Percentiles rank a stretch among this genome's conserved stretches.
These are phyloP conservation scores for Lagopus muta DNA, from an alignment of 2,113 vertebrate genomes.

Conservation along the genomic window DNA sequence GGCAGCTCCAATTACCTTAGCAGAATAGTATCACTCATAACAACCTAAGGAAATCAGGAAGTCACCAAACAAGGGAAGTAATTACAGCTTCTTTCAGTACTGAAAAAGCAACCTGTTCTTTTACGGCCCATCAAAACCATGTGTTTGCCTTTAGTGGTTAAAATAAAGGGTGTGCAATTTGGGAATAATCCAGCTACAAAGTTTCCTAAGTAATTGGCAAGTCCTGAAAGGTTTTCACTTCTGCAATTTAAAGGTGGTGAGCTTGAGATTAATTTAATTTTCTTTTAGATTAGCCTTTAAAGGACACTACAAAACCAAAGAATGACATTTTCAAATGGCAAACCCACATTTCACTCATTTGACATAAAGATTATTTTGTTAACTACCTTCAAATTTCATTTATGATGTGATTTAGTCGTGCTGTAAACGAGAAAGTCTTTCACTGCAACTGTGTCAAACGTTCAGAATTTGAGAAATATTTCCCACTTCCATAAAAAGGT, in stretches of 20 bases:
- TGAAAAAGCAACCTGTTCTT: slow-evolving; percentile 70
- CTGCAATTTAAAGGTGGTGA: slow-evolving; percentile 49
- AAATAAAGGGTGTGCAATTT: slow-evolving; percentile 68
- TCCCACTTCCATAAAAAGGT: not conserved
- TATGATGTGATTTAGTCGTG: not conserved
- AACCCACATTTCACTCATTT: not conserved
- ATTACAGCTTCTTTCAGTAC: slow-evolving; percentile 67
- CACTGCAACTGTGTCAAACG: not conserved
- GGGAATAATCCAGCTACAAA: slow-evolving; percentile 68
- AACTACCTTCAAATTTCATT: slow-evolving; percentile 28
- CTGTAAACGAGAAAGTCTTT: not conserved
- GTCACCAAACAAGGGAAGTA: slow-evolving; percentile 71
- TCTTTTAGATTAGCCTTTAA: slow-evolving; percentile 51
- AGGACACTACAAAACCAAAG: slow-evolving; percentile 28
- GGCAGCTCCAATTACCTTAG: slow-evolving; percentile 64
- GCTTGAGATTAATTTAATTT: slow-evolving; percentile 62
- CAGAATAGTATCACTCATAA: slow-evolving; percentile 56
- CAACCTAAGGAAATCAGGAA: slow-evolving; percentile 69
- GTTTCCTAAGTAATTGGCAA: slow-evolving; percentile 70
- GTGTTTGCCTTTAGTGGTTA: slow-evolving; percentile 71
- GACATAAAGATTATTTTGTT: slow-evolving; percentile 11
- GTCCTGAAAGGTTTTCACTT: slow-evolving; percentile 52
- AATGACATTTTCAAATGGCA: not conserved
- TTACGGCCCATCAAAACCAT: slow-evolving; percentile 70
- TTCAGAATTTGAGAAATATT: not conserved